These are phyloP conservation scores for Chloropsis cyanopogon DNA, from an alignment of 2,113 vertebrate genomes.

Conservation along the genomic window DNA sequence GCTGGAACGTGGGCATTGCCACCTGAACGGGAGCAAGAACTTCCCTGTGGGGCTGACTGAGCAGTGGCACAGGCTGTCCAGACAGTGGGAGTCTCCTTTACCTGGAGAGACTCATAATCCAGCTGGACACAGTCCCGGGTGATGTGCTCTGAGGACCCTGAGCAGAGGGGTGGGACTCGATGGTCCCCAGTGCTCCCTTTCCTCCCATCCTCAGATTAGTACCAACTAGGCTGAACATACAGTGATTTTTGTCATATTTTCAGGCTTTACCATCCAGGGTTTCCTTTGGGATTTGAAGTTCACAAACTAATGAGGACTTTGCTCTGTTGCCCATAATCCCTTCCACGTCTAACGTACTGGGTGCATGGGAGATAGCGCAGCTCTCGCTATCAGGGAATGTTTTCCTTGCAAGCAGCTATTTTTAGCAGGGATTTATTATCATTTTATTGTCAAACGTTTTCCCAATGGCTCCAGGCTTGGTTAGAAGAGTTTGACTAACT, in stretches of 20 bases:
- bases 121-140: background rate
- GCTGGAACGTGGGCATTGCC: background rate
- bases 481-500: background rate
- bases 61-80: background rate
- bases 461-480: background rate
- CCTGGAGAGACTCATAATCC: background rate
- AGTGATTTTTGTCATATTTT: too few relatives aligned
- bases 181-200: background rate
- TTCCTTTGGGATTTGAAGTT: background rate
- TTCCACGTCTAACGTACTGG: accelerated
- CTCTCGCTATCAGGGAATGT: accelerated
- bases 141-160: background rate
- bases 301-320: background rate
- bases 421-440: background rate
- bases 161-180: background rate
- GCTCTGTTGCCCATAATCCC: accelerated
- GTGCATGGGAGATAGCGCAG: accelerated
- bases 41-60: background rate
- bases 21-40: background rate
- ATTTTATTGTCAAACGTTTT: background rate
- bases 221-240: accelerated
- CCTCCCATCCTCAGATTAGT: background rate
- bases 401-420: background rate
- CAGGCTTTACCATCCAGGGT: accelerated
- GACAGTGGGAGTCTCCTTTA: background rate